These are phyloP conservation scores for Heliopora coerulea DNA, from an alignment of 92 coral and sea anemone genomes.

Conservation along the genomic window DNA sequence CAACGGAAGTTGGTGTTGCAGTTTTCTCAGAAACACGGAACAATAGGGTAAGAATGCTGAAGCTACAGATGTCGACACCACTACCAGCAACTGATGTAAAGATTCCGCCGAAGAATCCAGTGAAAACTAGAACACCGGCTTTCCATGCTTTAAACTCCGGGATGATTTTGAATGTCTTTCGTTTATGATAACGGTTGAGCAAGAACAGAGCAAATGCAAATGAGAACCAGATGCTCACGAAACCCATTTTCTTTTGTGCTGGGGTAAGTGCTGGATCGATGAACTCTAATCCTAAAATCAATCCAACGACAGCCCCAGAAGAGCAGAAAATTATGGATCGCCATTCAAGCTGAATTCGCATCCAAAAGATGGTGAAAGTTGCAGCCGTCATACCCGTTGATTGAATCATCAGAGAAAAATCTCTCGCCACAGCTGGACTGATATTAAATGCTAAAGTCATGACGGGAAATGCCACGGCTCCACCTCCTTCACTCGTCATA, in stretches of 20 bases:
- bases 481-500: slow-evolving; percentile 52
- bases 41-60: slow-evolving; percentile 81
- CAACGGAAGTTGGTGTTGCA: slow-evolving; percentile 64
- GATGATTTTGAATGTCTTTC: slow-evolving; percentile 60
- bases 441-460: slow-evolving; percentile 44
- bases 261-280: slow-evolving; percentile 77
- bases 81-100: slow-evolving; percentile 75
- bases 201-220: slow-evolving; percentile 82
- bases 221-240: slow-evolving; percentile 81
- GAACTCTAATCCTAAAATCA: slow-evolving; percentile 64
- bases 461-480: slow-evolving; percentile 38
- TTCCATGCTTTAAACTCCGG: slow-evolving; percentile 76
- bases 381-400: slow-evolving; percentile 23
- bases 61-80: slow-evolving; percentile 85
- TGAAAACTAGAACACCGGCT: slow-evolving; percentile 45
- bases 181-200: slow-evolving; percentile 63
- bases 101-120: slow-evolving; percentile 71
- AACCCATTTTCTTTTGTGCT: slow-evolving; percentile 82
- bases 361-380: slow-evolving; percentile 24
- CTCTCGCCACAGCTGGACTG: slow-evolving; percentile 39
- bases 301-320: slow-evolving; percentile 64
- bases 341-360: slow-evolving; percentile 70
- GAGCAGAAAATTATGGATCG: slow-evolving; percentile 67
- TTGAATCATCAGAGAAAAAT: slow-evolving; percentile 43
- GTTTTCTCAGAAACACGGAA: slow-evolving; percentile 73